phyloP scores from a whole-genome alignment of 2,888 invertebrate genomes.

The Reticulitermes lucifugus region DNA sequence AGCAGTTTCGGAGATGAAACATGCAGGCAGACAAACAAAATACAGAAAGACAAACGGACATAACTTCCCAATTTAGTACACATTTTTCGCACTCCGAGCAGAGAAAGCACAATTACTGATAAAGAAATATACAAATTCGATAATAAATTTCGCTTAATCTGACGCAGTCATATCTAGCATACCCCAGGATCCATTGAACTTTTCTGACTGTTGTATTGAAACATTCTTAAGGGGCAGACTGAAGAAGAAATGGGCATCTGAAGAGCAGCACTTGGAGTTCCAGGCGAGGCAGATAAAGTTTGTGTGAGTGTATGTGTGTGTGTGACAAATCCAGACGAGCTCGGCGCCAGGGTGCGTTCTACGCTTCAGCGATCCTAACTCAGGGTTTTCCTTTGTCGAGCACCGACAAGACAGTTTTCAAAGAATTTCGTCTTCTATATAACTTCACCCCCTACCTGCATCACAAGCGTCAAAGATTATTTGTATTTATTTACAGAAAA shows the following conservation, averaged over 20 bases:
- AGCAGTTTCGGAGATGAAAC: too few species aligned
- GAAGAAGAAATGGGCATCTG: neutral
- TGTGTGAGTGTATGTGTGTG: neutral
- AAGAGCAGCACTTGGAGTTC: neutral
- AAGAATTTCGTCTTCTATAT: constrained; percentile 1
- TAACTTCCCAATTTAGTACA: too few species aligned
- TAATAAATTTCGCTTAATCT: too few species aligned
- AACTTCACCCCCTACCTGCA: constrained; percentile 2
- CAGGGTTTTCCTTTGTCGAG: neutral
- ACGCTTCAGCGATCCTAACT: neutral
- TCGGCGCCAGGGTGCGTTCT: constrained; percentile 12
- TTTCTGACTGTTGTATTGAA: too few species aligned
- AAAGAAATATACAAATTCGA: too few species aligned
- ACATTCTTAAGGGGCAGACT: neutral
- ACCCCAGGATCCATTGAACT: too few species aligned
- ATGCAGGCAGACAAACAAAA: too few species aligned
- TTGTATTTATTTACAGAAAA: neutral
- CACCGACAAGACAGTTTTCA: constrained; percentile 7
- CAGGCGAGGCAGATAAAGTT: neutral
- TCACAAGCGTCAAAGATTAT: neutral
- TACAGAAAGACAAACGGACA: too few species aligned
- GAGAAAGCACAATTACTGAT: too few species aligned
- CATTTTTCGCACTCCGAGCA: too few species aligned
- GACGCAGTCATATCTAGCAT: too few species aligned
- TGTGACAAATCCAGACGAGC: constrained; percentile 14